phyloP scores from a whole-genome alignment of 2,113 vertebrate species.

The Mola mola region DNA sequence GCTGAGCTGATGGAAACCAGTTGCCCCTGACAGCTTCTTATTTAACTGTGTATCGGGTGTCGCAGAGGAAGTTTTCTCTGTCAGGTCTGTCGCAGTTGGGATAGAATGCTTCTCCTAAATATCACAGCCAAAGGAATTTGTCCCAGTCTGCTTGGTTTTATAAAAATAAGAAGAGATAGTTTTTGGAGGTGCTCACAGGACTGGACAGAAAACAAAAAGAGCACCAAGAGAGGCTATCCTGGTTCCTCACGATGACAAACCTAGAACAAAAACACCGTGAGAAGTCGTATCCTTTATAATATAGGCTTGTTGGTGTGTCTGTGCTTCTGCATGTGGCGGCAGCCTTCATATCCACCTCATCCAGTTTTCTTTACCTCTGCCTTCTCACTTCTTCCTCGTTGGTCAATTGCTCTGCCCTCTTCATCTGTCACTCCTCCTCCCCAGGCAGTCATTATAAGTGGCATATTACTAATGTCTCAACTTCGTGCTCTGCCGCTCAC shows the following conservation, averaged over 20 bases:
- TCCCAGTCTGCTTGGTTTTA: constrained; percentile 44
- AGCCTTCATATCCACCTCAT: neutral
- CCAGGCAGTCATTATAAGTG: constrained; percentile 28
- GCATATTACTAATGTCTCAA: constrained; percentile 31
- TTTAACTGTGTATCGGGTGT: too few species aligned
- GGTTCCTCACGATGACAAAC: neutral
- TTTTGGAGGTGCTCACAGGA: constrained; percentile 26
- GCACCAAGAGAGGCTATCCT: too few species aligned
- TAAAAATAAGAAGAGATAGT: constrained; percentile 34
- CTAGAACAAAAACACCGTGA: constrained; percentile 11
- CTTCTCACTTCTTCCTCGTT: neutral
- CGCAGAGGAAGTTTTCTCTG: constrained; percentile 28
- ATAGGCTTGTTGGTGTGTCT: neutral
- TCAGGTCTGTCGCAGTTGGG: constrained; percentile 39
- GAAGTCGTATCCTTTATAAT: neutral
- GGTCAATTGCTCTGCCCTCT: constrained; percentile 9
- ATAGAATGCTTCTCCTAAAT: constrained; percentile 54
- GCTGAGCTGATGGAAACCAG: too few species aligned
- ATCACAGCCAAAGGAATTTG: constrained; percentile 64
- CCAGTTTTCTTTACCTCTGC: neutral
- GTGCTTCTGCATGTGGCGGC: too few species aligned
- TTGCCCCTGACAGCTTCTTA: too few species aligned
- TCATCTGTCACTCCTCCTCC: constrained; percentile 13
- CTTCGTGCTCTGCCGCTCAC: constrained; percentile 42
- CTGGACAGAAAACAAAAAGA: neutral